These are phyloP conservation scores for Trematomus loennbergii DNA, from an alignment of 2,113 vertebrate genomes.

Conservation along the genomic window DNA sequence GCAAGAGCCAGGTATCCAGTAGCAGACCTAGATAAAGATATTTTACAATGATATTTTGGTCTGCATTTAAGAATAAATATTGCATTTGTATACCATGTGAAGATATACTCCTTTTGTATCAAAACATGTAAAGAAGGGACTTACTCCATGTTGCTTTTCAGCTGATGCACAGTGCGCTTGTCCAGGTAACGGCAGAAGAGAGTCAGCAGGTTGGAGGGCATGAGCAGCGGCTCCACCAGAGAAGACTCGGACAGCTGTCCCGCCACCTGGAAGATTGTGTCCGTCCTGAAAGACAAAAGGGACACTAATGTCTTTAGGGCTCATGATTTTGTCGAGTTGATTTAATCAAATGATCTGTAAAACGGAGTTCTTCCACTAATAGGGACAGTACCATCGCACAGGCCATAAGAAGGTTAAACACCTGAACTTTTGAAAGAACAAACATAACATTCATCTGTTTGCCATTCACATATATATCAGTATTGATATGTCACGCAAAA, in stretches of 20 bases:
- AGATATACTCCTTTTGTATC: background rate
- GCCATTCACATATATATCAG: too few relatives aligned
- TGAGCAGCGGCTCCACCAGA: conserved; percentile 90
- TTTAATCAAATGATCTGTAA: too few relatives aligned
- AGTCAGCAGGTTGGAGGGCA: conserved; percentile 93
- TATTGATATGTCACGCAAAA: too few relatives aligned
- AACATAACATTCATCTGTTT: too few relatives aligned
- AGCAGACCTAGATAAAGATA: conserved; percentile 72
- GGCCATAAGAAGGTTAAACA: too few relatives aligned
- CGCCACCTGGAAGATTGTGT: conserved; percentile 90
- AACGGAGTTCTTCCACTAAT: too few relatives aligned
- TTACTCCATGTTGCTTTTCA: conserved; percentile 93
- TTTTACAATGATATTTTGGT: background rate
- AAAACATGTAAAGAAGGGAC: conserved; percentile 34
- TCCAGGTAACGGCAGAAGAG: conserved; percentile 96
- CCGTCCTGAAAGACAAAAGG: conserved; percentile 82
- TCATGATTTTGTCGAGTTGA: too few relatives aligned
- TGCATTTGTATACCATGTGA: too few relatives aligned
- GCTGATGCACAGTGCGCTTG: conserved; percentile 89
- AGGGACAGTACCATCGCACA: too few relatives aligned
- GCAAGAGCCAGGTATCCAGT: conserved; percentile 80
- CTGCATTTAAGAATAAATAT: background rate
- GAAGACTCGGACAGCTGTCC: conserved; percentile 89
- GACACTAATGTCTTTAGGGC: background rate
- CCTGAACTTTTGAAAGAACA: too few relatives aligned